Percentiles rank a stretch among this genome's conserved stretches.
phyloP scores from a whole-genome alignment of 2,888 invertebrate genomes.

The Geophilus truncorum region DNA sequence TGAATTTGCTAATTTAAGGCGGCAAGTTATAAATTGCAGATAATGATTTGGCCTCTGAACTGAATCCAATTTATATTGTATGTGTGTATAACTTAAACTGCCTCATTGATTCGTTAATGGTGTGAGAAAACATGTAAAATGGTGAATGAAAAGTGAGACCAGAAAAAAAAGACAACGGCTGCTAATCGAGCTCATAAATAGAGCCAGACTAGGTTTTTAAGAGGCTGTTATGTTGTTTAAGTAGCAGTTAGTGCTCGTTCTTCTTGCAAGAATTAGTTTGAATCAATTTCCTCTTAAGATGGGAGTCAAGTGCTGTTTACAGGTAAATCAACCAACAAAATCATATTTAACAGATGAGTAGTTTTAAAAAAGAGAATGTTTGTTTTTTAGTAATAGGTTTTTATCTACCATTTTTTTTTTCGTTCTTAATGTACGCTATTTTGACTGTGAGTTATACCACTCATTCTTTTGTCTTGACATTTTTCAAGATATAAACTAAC shows the following conservation, averaged over 20 bases:
- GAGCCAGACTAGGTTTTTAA: neutral
- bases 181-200: neutral
- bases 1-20: neutral
- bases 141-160: neutral
- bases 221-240: neutral
- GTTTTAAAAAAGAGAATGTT: neutral
- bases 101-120: neutral
- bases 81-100: neutral
- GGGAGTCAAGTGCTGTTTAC: neutral
- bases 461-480: conserved; percentile 2
- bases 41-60: neutral
- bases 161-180: neutral
- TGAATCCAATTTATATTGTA: neutral
- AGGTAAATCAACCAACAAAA: neutral
- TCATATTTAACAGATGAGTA: neutral
- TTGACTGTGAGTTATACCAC: neutral
- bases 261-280: neutral
- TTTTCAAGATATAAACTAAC: neutral
- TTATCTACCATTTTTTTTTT: neutral
- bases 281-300: neutral
- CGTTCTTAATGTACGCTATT: neutral
- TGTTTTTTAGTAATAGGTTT: neutral
- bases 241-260: neutral
- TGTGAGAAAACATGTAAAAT: neutral
- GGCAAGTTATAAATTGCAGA: neutral